phyloP scores from a whole-genome alignment of 2,888 invertebrate species.

The Leptopilina drosophilae region DNA sequence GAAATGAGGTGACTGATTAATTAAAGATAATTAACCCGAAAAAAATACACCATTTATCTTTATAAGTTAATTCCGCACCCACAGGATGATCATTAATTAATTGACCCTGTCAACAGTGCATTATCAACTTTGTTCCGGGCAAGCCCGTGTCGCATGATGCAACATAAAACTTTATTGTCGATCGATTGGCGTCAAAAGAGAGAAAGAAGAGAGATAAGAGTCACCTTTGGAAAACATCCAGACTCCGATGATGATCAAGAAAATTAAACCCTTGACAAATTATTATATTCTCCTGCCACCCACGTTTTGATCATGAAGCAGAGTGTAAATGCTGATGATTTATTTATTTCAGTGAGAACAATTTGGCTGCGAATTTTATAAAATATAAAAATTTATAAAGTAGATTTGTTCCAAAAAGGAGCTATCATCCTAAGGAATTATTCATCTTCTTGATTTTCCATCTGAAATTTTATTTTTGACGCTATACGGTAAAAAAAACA shows the following conservation, averaged over 20 bases:
- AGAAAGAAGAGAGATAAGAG: background rate
- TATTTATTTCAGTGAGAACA: background rate
- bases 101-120: constrained; percentile 37
- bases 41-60: constrained; percentile 15
- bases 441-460: no score
- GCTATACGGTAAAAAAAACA: no score
- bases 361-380: no score
- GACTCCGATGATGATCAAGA: constrained; percentile 17
- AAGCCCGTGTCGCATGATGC: constrained; percentile 30
- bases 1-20: constrained; percentile 10
- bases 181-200: constrained; percentile 32
- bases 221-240: constrained; percentile 28
- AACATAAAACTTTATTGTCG: constrained; percentile 10
- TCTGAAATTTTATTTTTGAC: no score
- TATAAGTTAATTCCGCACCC: constrained; percentile 12
- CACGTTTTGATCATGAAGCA: background rate
- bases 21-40: constrained; percentile 9
- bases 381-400: no score
- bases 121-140: constrained; percentile 42
- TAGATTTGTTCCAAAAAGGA: no score
- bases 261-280: background rate
- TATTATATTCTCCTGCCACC: background rate
- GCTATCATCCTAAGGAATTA: no score
- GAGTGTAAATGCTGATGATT: background rate
- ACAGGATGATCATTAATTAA: constrained; percentile 39